phyloP scores from a whole-genome alignment of 2,797 vertebrate species.

The Enteromius trimaculatus region DNA sequence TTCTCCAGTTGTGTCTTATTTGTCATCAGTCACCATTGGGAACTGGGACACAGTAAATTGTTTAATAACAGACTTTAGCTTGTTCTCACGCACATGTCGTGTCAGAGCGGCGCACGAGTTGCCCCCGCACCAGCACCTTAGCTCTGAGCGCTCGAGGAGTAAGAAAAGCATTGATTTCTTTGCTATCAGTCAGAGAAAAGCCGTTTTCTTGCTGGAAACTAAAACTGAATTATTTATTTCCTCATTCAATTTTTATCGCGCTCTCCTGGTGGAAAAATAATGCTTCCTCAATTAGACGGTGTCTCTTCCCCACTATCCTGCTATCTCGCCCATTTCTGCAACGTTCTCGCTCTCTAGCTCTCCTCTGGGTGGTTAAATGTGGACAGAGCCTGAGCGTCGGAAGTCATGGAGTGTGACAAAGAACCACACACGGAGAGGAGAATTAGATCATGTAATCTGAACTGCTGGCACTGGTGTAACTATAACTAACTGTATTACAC shows the following conservation, averaged over 20 bases:
- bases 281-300: conserved; percentile 69
- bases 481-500: conserved; percentile 82
- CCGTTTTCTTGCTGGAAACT: conserved; percentile 77
- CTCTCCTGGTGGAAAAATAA: conserved; percentile 73
- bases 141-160: conserved; percentile 35
- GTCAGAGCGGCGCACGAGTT: conserved; percentile 31
- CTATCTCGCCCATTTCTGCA: conserved; percentile 5
- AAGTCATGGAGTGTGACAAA: conserved; percentile 61
- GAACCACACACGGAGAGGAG: conserved; percentile 52
- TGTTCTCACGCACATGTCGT: conserved; percentile 5
- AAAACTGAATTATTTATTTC: conserved; percentile 81
- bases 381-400: conserved; percentile 51
- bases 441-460: conserved; percentile 82
- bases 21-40: conserved; percentile 28
- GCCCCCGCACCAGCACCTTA: conserved; percentile 27
- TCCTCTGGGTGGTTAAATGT: conserved; percentile 69
- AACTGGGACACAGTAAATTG: not conserved
- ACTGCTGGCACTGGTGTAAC: conserved; percentile 78
- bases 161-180: conserved; percentile 75
- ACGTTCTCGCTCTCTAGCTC: not conserved
- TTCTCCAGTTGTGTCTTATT: conserved; percentile 50
- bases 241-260: conserved; percentile 82
- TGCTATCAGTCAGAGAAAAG: conserved; percentile 74
- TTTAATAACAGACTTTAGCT: conserved; percentile 38
- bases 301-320: conserved; percentile 56